Base-by-base conservation (phyloP, 30 jellyfish, hydroid and myxozoan species). In the Aurelia coerulea region DNA sequence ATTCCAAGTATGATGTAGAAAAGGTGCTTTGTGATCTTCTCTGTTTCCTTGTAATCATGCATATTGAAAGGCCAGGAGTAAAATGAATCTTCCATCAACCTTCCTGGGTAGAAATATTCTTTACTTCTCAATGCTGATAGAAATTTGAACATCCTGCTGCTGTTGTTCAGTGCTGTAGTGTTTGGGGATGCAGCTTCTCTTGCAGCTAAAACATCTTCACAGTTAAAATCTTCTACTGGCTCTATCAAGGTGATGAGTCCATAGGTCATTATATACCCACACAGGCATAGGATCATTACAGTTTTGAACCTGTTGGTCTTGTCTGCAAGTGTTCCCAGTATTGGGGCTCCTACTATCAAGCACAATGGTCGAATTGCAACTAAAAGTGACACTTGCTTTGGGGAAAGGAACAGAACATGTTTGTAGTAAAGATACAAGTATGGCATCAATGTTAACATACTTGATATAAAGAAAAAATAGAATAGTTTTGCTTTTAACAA, bases 271-370 rank as follows among this genome's bases (percentile, higher is more conserved):
- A 92, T 41, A 41, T 77, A 86, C 4, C 95, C 96, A 39, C 71
- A 70, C 17, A 92, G 91, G 66, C 96, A 74, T n/a, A 87, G 52
- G 42, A 92, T 53, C 66, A 92, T 62, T 9, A 82, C 72, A 14
- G 81, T 35, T 18, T 90, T 74, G 71, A 79, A 92, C 16, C 86
- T 78, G 65, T 92, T 92, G 29, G 87, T 56, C 74, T 87, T 92
- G 80, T 92, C 98, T 0, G 98, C 96, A 50, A 86, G 35, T 42
- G 94, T 78, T 54, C 98, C 98, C 51, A 86, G 91, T 15, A 87
- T 16, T 41, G 98, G 98, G 54, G 98, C 92, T 4, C 90, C 96
- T 72, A 92, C 19, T 62, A 92, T 56, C 17, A 92, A 81, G 54
- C 94, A 78, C 67, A 80, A 29, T 14, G 95, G 95, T 42, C 98